Evolutionary conservation across 2,113 vertebrate species (phyloP).

Genomic region (Stegostoma tigrinum): DNA sequence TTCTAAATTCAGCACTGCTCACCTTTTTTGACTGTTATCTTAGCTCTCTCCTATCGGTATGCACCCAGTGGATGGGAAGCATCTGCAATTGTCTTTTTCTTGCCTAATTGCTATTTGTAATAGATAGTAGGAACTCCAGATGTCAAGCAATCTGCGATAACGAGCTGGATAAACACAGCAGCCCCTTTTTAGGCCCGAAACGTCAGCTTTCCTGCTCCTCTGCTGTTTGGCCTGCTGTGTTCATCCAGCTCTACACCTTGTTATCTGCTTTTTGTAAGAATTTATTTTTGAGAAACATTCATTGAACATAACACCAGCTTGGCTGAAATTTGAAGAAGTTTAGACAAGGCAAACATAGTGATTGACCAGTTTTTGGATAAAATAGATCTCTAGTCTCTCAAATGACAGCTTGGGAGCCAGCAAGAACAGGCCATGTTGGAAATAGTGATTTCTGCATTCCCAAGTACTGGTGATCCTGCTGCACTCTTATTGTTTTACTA

Average conservation of each 20-base stretch:
- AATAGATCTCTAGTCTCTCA: background rate
- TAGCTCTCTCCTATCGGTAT: background rate
- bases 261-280: background rate
- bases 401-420: background rate
- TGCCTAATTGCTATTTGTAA: background rate
- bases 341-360: background rate
- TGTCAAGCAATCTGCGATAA: no score
- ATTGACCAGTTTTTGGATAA: background rate
- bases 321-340: background rate
- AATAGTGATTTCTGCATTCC: background rate
- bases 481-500: background rate
- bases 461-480: background rate
- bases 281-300: background rate
- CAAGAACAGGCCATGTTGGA: background rate
- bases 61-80: background rate
- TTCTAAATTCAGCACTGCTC: background rate
- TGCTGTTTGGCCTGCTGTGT: no score
- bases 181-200: no score
- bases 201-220: no score
- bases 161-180: no score
- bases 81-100: background rate
- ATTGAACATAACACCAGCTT: background rate
- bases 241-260: no score
- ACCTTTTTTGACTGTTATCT: background rate
- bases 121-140: no score